Percentiles rank a stretch among this genome's conserved stretches.
Conservation (phyloP, 2,113 vertebrate species). For the Scolopax mira region DNA sequence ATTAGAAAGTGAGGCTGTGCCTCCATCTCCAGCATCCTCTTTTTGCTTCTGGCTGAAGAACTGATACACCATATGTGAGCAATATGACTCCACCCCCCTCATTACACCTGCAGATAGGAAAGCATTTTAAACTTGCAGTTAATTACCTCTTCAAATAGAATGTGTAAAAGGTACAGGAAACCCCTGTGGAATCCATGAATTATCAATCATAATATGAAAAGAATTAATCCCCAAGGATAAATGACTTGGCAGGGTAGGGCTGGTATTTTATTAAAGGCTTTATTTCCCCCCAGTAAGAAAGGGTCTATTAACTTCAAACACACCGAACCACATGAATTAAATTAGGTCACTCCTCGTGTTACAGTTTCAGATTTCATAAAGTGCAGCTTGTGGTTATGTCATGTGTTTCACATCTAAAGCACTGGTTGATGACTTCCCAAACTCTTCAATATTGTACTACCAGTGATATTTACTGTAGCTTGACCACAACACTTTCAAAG, state of each 20-base stretch:
- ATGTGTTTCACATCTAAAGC: conserved; percentile 71
- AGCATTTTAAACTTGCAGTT: conserved; percentile 30
- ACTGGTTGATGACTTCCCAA: conserved; percentile 69
- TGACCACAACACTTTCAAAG: conserved; percentile 58
- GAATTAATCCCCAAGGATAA: conserved; percentile 68
- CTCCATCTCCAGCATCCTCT: background rate
- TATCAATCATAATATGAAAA: conserved; percentile 69
- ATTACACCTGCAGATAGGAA: conserved; percentile 23
- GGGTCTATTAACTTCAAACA: conserved; percentile 76
- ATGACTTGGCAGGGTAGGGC: conserved; percentile 47
- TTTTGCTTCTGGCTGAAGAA: background rate
- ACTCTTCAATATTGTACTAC: conserved; percentile 54
- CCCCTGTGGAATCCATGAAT: conserved; percentile 47
- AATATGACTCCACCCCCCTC: background rate
- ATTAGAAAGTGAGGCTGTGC: background rate
- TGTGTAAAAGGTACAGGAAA: conserved; percentile 38
- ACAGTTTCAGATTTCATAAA: conserved; percentile 87
- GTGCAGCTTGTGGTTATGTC: conserved; percentile 72
- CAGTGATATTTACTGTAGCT: conserved; percentile 53
- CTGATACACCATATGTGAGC: background rate
- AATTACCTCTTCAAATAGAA: conserved; percentile 51
- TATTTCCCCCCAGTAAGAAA: conserved; percentile 59
- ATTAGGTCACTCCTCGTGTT: conserved; percentile 84
- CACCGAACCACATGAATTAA: conserved; percentile 80
- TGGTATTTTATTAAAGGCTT: conserved; percentile 67